Evolutionary conservation across 2,797 vertebrate species (phyloP), one percentile per base, ranked within the genome.

Genomic region (Microctenopoma lineatum): DNA sequence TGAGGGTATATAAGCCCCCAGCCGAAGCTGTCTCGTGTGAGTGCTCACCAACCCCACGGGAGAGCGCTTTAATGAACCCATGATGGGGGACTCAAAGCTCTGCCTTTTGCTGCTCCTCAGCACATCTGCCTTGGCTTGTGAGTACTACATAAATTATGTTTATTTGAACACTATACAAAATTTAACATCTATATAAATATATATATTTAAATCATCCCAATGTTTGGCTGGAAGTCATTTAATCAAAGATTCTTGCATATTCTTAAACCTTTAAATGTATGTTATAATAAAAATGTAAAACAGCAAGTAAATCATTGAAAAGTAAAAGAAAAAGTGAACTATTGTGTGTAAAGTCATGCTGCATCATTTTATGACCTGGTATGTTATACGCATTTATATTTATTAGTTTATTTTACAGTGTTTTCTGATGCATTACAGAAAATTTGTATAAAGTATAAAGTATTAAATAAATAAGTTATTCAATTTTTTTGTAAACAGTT

Each of bases 11-110:
- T 93, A 94, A 93, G 79, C 1, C 26, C 71, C 3, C 5, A 18
- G 18, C 69, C 73, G 67, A 52, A 44, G 64, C 55, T 29, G 93
- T 94, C 93, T 91, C 85, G 14, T 46, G 75, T 55, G 89, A 92
- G 92, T 84, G 88, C 91, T 90, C 87, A 27, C 73, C 70, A 66
- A 75, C 64, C 54, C 41, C 54, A 77, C 87, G 79, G 90, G 77
- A 91, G 92, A 92, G 21, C 2, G 93, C 91, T 92, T 85, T 65
- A 83, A 46, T 53, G 51, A 92, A 85, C 93, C 93, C 94, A 79
- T 72, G 87, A 99, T 99, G 97, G 95, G 95, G 89, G 92, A 91
- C 48, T 89, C 73, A 73, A 94, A 96, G 85, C 93, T 95, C 90
- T 93, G 89, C 87, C 91, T 94, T 84, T 87, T 94, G 86, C 87